Evolutionary conservation across 1,140 invertebrate species (phyloP), one percentile per base, ranked within the genome.

Genomic region (Drosophila chauvacae): DNA sequence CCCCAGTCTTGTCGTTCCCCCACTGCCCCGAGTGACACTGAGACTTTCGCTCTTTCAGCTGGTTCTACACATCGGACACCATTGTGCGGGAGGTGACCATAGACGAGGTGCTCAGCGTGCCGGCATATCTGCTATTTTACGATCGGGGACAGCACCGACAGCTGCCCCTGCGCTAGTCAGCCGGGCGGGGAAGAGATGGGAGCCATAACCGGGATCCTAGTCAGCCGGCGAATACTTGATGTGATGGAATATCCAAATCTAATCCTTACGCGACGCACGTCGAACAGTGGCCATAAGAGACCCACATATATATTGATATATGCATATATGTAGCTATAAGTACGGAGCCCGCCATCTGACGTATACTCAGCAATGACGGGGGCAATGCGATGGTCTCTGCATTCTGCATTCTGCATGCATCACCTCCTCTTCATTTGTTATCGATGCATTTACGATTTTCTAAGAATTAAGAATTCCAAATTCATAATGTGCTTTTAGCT

Each of bases 21-120:
- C 23, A 30, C 47, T 7, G 7, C n/a, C 18, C 42, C 1, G 23
- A 7, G 0, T 45, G 6, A 9, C 14, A 16, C 26, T 26, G 14
- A 16, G 1, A n/a, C 9, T 4, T n/a, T n/a, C 2, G 26, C 30
- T 5, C 20, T 72, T 48, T 0, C 77, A 95, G 95, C 37, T 95
- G 95, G 95, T 95, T 95, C 91, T 95, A 95, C 85, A 95, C 95
- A 1, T 95, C 95, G 16, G 95, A 95, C 90, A 94, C 95, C 9
- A 93, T 95, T 84, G 95, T 95, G 20, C 94, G 95, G 60, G 95
- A 95, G 91, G 95, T 95, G 61, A 93, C 93, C 23, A 93, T 95
- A 41, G 94, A 94, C 61, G 95, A 95, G 92, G 95, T 95, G 51
- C 92, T 95, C 4, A 94, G 94, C 76, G 94, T 95, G 80, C 93